Evolutionary conservation across 2,797 vertebrate species (phyloP).

Genomic region (Picus viridis): DNA sequence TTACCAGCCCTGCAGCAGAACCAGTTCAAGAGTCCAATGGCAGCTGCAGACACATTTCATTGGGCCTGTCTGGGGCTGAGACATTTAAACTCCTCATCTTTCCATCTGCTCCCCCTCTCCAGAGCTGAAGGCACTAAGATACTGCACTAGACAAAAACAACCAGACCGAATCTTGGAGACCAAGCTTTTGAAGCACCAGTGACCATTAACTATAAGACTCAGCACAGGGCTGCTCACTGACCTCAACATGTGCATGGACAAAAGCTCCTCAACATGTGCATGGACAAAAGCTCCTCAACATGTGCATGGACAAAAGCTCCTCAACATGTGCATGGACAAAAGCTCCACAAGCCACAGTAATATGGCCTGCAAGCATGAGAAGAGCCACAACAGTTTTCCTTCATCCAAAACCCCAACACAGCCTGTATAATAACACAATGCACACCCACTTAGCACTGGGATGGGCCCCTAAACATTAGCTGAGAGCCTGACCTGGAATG

Average conservation of each 20-base stretch:
- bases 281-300: accelerated
- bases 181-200: not conserved
- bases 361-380: not conserved
- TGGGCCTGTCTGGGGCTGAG: not conserved
- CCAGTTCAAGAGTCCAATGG: not conserved
- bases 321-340: accelerated
- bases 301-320: not conserved
- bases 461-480: not conserved
- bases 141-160: not conserved
- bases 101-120: not conserved
- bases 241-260: accelerated
- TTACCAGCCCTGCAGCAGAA: not conserved
- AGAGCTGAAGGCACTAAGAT: not conserved
- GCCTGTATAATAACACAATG: not conserved
- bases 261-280: not conserved
- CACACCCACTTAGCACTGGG: accelerated
- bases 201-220: not conserved
- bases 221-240: not conserved
- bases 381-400: not conserved
- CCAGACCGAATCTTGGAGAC: not conserved
- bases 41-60: not conserved
- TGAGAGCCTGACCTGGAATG: not conserved
- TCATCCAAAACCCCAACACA: not conserved
- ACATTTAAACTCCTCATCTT: not conserved
- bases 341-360: not conserved